Conservation (phyloP, 2,888 invertebrate species). For the Zaprionus bogoriensis region DNA sequence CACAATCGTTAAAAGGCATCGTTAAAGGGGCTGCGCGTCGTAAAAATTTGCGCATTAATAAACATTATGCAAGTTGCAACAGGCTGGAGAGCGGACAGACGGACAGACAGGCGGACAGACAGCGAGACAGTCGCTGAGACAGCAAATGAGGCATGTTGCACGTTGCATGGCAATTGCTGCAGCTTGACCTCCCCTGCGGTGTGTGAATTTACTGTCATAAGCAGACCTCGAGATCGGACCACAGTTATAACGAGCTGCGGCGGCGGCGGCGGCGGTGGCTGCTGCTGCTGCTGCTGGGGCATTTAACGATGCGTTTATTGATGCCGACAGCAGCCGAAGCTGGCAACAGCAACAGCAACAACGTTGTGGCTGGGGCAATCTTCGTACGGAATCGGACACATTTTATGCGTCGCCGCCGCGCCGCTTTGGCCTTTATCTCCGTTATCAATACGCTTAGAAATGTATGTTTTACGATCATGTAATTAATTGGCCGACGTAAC, state of each 20-base stretch:
- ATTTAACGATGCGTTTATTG: conserved; percentile 72
- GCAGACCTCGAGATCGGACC: conserved; percentile 30
- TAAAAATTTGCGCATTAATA: conserved; percentile 75
- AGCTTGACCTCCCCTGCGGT: conserved; percentile 58
- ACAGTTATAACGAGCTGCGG: conserved; percentile 66
- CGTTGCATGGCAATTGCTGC: conserved; percentile 20
- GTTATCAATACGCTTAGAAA: conserved; percentile 66
- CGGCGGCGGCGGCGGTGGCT: conserved; percentile 11
- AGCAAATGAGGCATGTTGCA: conserved; percentile 61
- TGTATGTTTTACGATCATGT: conserved; percentile 64
- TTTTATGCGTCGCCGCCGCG: conserved; percentile 43
- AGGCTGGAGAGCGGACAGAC: conserved; percentile 7
- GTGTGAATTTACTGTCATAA: conserved; percentile 61
- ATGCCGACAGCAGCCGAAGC: conserved; percentile 34
- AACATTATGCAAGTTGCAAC: conserved; percentile 68
- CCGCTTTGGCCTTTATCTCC: conserved; percentile 59
- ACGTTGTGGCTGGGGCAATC: conserved; percentile 7
- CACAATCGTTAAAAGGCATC: conserved; percentile 64
- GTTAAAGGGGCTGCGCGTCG: conserved; percentile 63
- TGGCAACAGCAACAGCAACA: neutral
- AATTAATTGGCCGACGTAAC: conserved; percentile 61
- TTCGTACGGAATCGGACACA: neutral
- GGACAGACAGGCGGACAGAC: neutral
- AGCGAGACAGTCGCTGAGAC: neutral
- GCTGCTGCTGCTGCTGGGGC: conserved; percentile 25